A percentile compares a stretch with the other conserved stretches of the same genome.
These are phyloP conservation scores for Tillus elongatus DNA, from an alignment of 2,888 invertebrate genomes.

Conservation along the genomic window DNA sequence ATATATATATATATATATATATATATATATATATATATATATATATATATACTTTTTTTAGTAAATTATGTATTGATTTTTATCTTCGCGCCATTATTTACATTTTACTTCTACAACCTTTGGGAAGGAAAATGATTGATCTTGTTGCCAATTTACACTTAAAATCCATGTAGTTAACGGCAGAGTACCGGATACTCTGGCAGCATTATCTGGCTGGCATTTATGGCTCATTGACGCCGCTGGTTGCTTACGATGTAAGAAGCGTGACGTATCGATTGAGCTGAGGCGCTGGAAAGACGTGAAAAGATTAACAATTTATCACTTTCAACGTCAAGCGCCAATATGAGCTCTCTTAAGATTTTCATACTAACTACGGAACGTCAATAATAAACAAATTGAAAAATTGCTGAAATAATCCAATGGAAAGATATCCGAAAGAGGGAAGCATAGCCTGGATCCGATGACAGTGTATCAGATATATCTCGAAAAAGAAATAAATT, in stretches of 20 bases:
- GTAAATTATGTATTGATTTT: no score
- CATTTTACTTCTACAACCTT: no score
- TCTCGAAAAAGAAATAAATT: conserved; percentile 1
- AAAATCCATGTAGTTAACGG: no score
- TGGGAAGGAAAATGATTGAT: no score
- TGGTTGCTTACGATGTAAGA: conserved; percentile 1
- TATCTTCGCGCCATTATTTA: no score
- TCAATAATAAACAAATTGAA: background rate
- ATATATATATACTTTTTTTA: no score
- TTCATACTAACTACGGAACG: conserved; percentile 20
- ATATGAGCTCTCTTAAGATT: conserved; percentile 14
- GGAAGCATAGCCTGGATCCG: no score
- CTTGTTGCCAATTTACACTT: no score
- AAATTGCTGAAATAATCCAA: background rate
- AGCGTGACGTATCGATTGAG: conserved; percentile 20
- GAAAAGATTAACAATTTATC: conserved; percentile 22
- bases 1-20: no score
- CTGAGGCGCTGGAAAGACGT: conserved; percentile 16
- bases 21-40: no score
- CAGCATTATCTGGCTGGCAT: no score
- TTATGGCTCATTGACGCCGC: background rate
- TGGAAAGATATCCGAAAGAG: conserved; percentile 4
- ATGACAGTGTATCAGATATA: conserved; percentile 1
- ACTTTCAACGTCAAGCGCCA: conserved; percentile 20
- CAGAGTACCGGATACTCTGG: no score